phyloP scores from a whole-genome alignment of 2,888 invertebrate species.

The Morpho helenor region DNA sequence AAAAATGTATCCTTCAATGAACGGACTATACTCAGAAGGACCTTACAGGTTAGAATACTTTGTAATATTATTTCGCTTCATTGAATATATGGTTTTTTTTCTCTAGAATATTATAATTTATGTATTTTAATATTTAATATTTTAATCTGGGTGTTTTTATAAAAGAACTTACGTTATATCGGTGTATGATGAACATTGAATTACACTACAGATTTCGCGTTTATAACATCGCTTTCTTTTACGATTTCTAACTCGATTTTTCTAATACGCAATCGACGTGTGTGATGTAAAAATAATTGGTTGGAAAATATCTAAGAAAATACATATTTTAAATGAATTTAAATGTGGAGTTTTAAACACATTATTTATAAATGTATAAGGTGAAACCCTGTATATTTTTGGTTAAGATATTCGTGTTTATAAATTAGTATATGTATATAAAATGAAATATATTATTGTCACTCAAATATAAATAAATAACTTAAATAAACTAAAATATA shows the following conservation, averaged over 20 bases:
- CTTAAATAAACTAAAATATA: no score
- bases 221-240: conserved; percentile 9
- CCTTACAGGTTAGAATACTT: conserved; percentile 65
- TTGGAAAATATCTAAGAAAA: background rate
- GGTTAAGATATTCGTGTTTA: no score
- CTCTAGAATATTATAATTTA: background rate
- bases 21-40: conserved; percentile 63
- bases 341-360: no score
- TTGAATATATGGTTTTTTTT: background rate
- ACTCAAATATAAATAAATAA: no score
- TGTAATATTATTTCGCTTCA: background rate
- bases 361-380: no score
- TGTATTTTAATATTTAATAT: background rate
- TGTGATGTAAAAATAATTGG: background rate
- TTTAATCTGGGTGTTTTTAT: no score
- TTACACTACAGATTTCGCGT: conserved; percentile 12
- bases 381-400: no score
- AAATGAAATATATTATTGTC: no score
- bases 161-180: no score
- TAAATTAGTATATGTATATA: no score
- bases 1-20: conserved; percentile 65
- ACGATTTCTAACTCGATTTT: conserved; percentile 6
- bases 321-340: no score
- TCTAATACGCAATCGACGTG: background rate
- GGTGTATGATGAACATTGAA: background rate